phyloP scores from a whole-genome alignment of 2,113 vertebrate genomes.

The Mobula hypostoma region DNA sequence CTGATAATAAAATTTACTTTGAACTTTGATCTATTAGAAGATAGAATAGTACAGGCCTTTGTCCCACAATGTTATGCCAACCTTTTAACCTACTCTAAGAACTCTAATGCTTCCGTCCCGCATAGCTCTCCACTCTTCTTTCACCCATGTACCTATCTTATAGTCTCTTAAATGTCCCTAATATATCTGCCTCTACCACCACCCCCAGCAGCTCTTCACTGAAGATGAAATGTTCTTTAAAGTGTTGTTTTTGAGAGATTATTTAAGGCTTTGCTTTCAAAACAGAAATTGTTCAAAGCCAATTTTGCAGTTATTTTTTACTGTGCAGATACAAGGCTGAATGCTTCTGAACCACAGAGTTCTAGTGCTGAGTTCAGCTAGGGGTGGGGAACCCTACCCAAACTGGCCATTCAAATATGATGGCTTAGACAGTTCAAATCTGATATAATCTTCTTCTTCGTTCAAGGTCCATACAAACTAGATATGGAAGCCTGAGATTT shows the following conservation, averaged over 20 bases:
- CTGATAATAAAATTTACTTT: too few relatives aligned
- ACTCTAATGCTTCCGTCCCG: too few relatives aligned
- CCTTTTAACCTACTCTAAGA: too few relatives aligned
- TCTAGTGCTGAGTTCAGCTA: neutral
- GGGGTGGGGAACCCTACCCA: neutral
- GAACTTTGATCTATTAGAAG: too few relatives aligned
- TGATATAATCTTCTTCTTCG: neutral
- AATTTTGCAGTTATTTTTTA: neutral
- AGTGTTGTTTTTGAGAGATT: neutral
- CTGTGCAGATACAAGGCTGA: neutral
- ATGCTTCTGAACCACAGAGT: neutral
- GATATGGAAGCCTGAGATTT: neutral
- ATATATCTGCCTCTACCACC: too few relatives aligned
- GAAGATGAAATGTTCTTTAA: neutral
- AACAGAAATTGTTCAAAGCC: neutral
- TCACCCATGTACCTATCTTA: too few relatives aligned
- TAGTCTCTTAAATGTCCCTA: too few relatives aligned
- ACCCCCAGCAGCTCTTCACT: neutral
- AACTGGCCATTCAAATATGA: neutral
- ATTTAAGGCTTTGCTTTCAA: neutral
- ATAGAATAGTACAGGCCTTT: too few relatives aligned
- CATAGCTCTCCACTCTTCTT: too few relatives aligned
- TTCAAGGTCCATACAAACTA: neutral
- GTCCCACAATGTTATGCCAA: too few relatives aligned
- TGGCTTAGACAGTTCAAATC: neutral